phyloP scores from a whole-genome alignment of 2,888 invertebrate genomes.

The Lycophotia porphyrea region DNA sequence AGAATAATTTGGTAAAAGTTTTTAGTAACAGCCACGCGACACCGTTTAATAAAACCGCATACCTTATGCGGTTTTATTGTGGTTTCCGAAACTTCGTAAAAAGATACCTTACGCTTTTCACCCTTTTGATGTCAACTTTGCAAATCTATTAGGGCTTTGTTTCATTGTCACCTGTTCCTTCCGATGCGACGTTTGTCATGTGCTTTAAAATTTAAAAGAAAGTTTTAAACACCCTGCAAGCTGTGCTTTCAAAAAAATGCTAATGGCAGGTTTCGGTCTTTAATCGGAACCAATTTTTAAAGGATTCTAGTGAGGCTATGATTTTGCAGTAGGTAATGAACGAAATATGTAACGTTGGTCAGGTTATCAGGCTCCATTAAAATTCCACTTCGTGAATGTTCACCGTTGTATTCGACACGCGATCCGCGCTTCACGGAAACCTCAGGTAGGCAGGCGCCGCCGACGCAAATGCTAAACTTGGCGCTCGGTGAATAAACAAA shows the following conservation, averaged over 20 bases:
- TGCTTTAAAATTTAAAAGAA: conserved; percentile 70
- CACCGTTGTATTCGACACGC: conserved; percentile 82
- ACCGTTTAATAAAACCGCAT: too few relatives aligned
- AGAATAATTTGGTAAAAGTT: conserved; percentile 80
- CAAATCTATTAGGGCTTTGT: conserved; percentile 84
- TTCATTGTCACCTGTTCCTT: conserved; percentile 78
- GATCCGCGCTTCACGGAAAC: conserved; percentile 84
- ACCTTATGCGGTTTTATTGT: conserved; percentile 87
- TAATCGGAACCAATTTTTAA: conserved; percentile 54
- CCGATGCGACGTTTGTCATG: conserved; percentile 69
- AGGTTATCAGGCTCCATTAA: conserved; percentile 74
- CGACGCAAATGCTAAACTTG: conserved; percentile 70
- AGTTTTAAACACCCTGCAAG: conserved; percentile 56
- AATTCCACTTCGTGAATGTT: conserved; percentile 77
- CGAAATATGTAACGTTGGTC: conserved; percentile 71
- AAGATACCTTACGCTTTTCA: conserved; percentile 76
- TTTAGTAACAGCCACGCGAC: conserved; percentile 82
- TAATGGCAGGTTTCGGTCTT: conserved; percentile 1
- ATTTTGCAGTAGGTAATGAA: conserved; percentile 61
- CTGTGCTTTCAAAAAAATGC: conserved; percentile 32
- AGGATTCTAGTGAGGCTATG: conserved; percentile 56
- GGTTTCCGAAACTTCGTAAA: conserved; percentile 84
- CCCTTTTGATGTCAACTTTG: conserved; percentile 79
- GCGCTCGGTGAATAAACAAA: conserved; percentile 70
- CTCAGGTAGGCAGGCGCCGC: conserved; percentile 81